Conservation (phyloP, 2,797 vertebrate genomes). For the Florisuga fusca region DNA sequence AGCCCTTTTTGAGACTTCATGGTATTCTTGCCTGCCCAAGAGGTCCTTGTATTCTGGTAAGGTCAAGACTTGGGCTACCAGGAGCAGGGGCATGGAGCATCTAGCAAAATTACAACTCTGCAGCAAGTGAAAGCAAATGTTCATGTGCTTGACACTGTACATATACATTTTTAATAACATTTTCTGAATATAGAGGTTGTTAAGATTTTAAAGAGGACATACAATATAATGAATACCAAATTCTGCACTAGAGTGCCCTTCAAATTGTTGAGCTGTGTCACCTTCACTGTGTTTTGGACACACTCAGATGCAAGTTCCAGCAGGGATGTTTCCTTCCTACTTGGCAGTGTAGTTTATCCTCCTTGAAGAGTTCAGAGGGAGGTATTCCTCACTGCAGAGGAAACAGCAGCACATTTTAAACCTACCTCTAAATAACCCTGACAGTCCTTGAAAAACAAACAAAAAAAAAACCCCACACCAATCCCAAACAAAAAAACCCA, state of each 20-base stretch:
- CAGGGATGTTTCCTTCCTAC: neutral
- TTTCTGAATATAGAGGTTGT: neutral
- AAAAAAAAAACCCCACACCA: no score
- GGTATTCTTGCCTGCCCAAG: neutral
- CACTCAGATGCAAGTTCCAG: neutral
- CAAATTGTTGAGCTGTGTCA: neutral
- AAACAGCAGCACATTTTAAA: conserved; percentile 7
- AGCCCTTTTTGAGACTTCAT: neutral
- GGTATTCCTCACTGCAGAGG: conserved; percentile 11
- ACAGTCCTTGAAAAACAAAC: neutral
- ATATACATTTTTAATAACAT: neutral
- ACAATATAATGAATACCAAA: neutral
- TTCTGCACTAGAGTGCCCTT: neutral
- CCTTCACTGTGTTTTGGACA: neutral
- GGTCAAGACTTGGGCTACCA: neutral
- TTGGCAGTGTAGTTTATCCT: neutral
- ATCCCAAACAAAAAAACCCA: no score
- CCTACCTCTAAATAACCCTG: conserved; percentile 38
- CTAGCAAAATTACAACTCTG: neutral
- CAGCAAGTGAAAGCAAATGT: neutral
- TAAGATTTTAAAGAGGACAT: neutral
- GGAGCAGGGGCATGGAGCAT: neutral
- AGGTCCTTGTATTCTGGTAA: neutral
- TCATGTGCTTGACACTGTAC: neutral
- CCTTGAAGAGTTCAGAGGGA: neutral